Conservation (phyloP, 2,797 vertebrate genomes). For the Enoplosus armatus region DNA sequence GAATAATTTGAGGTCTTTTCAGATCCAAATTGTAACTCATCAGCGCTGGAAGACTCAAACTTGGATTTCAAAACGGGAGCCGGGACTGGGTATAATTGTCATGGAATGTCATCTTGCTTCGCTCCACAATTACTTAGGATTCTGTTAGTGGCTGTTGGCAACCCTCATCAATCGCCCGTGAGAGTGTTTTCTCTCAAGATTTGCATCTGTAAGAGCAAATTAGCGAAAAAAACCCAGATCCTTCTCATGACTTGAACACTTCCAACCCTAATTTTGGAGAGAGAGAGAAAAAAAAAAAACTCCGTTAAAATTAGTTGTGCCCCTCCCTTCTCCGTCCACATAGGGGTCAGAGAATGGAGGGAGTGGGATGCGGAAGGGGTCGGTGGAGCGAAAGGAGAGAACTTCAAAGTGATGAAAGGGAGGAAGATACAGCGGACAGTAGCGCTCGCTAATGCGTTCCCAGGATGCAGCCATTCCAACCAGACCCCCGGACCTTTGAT, state of each 20-base stretch:
- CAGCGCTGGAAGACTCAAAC: conserved; percentile 38
- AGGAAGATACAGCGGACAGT: conserved; percentile 77
- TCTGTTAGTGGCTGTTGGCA: conserved; percentile 45
- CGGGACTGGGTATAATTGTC: conserved; percentile 34
- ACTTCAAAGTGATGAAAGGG: conserved; percentile 76
- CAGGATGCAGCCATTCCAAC: conserved; percentile 79
- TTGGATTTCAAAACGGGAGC: conserved; percentile 36
- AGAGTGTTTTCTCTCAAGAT: conserved; percentile 46
- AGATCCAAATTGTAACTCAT: conserved; percentile 44
- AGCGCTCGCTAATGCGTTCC: conserved; percentile 80
- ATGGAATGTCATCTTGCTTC: conserved; percentile 49
- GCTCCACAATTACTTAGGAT: conserved; percentile 30
- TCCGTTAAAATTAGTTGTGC: conserved; percentile 35
- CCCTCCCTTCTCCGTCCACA: conserved; percentile 61
- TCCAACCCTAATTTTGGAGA: not conserved
- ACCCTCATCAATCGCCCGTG: conserved; percentile 27
- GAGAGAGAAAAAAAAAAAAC: too few relatives aligned
- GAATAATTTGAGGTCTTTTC: conserved; percentile 66
- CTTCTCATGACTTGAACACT: conserved; percentile 4
- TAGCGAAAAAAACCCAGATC: conserved; percentile 5
- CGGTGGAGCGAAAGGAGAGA: conserved; percentile 45
- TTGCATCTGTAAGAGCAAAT: conserved; percentile 43
- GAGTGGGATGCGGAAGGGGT: conserved; percentile 36
- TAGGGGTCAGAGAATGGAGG: conserved; percentile 76
- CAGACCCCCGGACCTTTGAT: conserved; percentile 81